Base-by-base conservation (phyloP, 2,113 vertebrate species). In the Poicephalus meyeri region DNA sequence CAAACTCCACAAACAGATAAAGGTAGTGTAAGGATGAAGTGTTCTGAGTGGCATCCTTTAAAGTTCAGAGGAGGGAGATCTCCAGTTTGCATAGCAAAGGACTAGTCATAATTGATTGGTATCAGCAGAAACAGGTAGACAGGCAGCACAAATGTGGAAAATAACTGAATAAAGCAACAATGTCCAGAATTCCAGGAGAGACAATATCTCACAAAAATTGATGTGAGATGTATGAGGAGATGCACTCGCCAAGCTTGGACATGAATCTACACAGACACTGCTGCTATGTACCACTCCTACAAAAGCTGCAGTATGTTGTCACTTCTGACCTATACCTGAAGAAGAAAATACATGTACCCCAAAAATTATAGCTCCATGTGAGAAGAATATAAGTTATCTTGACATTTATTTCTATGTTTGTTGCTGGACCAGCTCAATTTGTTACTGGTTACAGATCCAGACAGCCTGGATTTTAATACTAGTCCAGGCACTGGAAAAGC, bases 141-240 rank as follows among this genome's bases (percentile, higher is more conserved):
- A 91, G 61, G 52, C 39, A 95, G 44, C 61, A 81, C 33, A 69
- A 96, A 81, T 39, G 39, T 87, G 88, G 72, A 94, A 95, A 96
- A 88, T 35, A 89, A 71, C 72, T 88, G 88, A 89, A 80, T 88
- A 96, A 93, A 80, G 35, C 20, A 97, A 80, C 52, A 68, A 18
- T 3, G 8, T 42, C 35, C 53, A 88, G n/a, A 92, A 86, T 86
- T 91, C 47, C 77, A 84, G 47, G 69, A 61, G 10, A 86, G 39
- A 92, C 56, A 81, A 41, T 92, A 64, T 68, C 47, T 96, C 50
- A 84, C 61, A 86, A 90, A 89, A 93, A 86, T 41, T 91, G 70
- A 80, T 88, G 39, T 65, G 71, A 91, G 61, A n/a, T 78, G 19
- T 60, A 56, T 71, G 46, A 94, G 42, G 37, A 91, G 44, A 80